Percentiles rank a stretch among this genome's conserved stretches.
These are phyloP conservation scores for Hirtodrosophila trivittata DNA, from an alignment of 2,888 invertebrate species.

Conservation along the genomic window DNA sequence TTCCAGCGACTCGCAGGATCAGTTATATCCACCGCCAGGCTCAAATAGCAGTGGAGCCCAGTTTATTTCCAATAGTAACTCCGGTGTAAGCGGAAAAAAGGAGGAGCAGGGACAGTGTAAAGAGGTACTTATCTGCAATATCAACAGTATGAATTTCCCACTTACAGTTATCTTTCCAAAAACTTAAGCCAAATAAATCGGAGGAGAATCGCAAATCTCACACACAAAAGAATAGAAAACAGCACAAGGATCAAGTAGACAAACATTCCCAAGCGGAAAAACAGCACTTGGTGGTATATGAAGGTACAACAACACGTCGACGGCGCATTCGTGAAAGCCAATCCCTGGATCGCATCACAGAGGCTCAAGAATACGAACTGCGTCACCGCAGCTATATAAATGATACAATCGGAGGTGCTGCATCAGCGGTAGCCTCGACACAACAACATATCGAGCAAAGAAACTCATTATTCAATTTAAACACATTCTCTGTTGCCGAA, in stretches of 20 bases:
- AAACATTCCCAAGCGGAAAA: slow-evolving; percentile 74
- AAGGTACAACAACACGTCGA: slow-evolving; percentile 84
- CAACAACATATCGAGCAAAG: slow-evolving; percentile 74
- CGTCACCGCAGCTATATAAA: slow-evolving; percentile 69
- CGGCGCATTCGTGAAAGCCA: slow-evolving; percentile 91
- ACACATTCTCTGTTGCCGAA: slow-evolving; percentile 79
- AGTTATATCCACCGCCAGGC: slow-evolving; percentile 82
- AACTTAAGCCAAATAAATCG: slow-evolving; percentile 74
- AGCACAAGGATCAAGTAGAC: slow-evolving; percentile 73
- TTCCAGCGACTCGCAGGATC: slow-evolving; percentile 93
- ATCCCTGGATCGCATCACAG: slow-evolving; percentile 92
- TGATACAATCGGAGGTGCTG: slow-evolving; percentile 45
- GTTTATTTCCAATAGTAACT: slow-evolving; percentile 70
- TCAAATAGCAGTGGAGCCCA: slow-evolving; percentile 76
- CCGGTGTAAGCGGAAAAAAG: slow-evolving; percentile 75
- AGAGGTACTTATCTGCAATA: slow-evolving; percentile 61
- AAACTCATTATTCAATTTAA: slow-evolving; percentile 75
- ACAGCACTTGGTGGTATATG: slow-evolving; percentile 50
- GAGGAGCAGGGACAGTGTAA: slow-evolving; percentile 76
- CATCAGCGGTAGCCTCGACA: slow-evolving; percentile 27
- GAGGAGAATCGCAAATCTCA: slow-evolving; percentile 81
- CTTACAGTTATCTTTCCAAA: neutral
- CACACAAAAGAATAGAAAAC: slow-evolving; percentile 74
- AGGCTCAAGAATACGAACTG: slow-evolving; percentile 89
- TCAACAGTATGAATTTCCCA: neutral